Evolutionary conservation across 1,140 invertebrate species (phyloP).

Genomic region (Drosophila subpulchrella): DNA sequence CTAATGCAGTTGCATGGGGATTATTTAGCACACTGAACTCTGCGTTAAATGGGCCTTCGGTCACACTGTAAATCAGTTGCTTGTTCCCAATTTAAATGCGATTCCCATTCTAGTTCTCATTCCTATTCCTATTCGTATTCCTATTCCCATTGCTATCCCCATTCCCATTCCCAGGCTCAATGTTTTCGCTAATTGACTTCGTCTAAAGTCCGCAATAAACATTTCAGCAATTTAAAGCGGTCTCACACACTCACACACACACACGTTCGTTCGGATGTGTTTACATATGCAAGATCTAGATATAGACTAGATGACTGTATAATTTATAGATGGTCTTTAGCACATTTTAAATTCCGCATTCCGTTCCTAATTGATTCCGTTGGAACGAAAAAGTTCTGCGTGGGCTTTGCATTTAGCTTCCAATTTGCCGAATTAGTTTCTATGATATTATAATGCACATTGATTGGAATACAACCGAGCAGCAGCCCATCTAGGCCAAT

Average conservation of each 20-base stretch:
- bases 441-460: constrained; percentile 53
- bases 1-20: constrained; percentile 29
- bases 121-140: constrained; percentile 6
- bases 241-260: constrained; percentile 16
- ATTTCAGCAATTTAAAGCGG: constrained; percentile 60
- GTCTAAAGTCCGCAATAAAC: constrained; percentile 66
- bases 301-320: constrained; percentile 39
- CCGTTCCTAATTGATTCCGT: constrained; percentile 64
- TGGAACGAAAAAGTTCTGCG: constrained; percentile 14
- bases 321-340: constrained; percentile 70
- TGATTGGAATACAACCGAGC: constrained; percentile 23
- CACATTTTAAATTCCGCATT: constrained; percentile 76
- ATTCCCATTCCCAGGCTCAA: constrained; percentile 54
- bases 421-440: constrained; percentile 42
- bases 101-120: constrained; percentile 2
- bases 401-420: constrained; percentile 35
- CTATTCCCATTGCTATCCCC: constrained; percentile 13
- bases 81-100: constrained; percentile 30
- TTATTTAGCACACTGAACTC: constrained; percentile 78
- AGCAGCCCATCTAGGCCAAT: background rate
- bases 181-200: constrained; percentile 71
- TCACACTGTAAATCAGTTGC: constrained; percentile 37
- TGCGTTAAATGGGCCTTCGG: constrained; percentile 29
- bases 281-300: constrained; percentile 37
- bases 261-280: constrained; percentile 7